Evolutionary conservation across 2,113 vertebrate genomes (phyloP).

Genomic region (Sitta europaea): DNA sequence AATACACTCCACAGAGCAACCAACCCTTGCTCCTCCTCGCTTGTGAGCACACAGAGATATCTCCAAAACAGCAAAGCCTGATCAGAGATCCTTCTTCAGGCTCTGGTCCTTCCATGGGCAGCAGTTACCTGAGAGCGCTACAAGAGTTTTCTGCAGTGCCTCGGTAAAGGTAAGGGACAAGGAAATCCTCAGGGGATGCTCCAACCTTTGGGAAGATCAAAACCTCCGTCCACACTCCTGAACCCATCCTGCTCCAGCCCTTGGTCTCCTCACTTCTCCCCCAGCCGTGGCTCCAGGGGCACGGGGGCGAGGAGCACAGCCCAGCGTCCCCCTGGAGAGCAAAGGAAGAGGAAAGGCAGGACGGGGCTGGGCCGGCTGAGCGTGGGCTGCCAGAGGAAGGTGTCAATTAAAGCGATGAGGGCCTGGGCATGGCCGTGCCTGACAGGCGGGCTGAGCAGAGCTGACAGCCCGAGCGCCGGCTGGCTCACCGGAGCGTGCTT

Average conservation of each 20-base stretch:
- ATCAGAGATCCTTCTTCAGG: neutral
- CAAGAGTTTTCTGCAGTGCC: neutral
- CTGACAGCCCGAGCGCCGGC: constrained; percentile 86
- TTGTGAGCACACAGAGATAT: accelerated
- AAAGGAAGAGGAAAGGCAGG: constrained; percentile 34
- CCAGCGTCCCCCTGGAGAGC: neutral
- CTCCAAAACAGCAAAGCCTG: neutral
- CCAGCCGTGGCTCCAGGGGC: neutral
- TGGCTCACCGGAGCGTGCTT: constrained; percentile 73
- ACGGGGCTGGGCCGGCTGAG: constrained; percentile 13
- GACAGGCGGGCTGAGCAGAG: constrained; percentile 89
- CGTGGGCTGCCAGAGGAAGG: constrained; percentile 73
- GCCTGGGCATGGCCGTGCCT: constrained; percentile 42
- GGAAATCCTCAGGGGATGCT: neutral
- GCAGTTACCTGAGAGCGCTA: neutral
- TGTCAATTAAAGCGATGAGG: constrained; percentile 91
- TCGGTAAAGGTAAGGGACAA: neutral
- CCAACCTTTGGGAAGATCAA: neutral
- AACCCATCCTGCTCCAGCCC: neutral
- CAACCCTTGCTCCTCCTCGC: neutral
- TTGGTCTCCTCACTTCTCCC: neutral
- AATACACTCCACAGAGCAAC: neutral
- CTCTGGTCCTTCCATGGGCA: neutral
- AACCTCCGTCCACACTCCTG: accelerated
- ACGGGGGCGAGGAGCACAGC: accelerated